Base-by-base conservation (phyloP, 2,797 vertebrate species). In the Aplochiton taeniatus region DNA sequence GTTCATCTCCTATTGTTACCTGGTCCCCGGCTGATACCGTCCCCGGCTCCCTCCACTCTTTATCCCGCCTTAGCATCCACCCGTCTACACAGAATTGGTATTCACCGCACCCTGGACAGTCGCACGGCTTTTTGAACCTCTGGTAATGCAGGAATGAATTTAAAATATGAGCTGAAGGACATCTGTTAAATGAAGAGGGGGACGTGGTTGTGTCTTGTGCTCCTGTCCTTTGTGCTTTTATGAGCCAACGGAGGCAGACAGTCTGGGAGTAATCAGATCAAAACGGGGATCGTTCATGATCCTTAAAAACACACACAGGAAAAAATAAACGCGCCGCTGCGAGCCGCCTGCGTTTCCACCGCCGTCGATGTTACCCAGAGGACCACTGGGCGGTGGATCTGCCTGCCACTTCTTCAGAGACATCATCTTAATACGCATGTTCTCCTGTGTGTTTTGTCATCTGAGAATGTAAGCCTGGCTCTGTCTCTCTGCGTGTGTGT, bases 261-360 rank as follows among this genome's bases (percentile, higher is more conserved):
- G 88, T 92, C 88, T 91, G 84, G 82, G 82, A 83, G 80, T 90
- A 91, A 93, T 92, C 88, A 83, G 82, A 91, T 91, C 84, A 91
- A 91, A 87, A 87, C 79, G 73, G 77, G 83, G 85, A 84, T 90
- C 86, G 82, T 89, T 91, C 83, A 85, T 83, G 83, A 87, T 86
- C 84, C 74, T 81, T 82, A 85, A 88, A 91, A 90, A 89, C 81
- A 79, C 83, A 85, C 83, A 86, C 31, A 86, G 90, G 88, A 79
- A 89, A 88, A 89, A 91, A 87, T 86, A 84, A 89, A 88, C 82
- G 83, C 75, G 85, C 82, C 69, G 72, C 70, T 44, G 81, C 80
- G 84, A 88, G 83, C 77, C 49, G 59, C 57, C 16, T 48, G 81
- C 66, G 81, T 69, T 76, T 85, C 80, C 57, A 47, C 74, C 78